A percentile compares a stretch with the other conserved stretches of the same genome.
These are phyloP conservation scores for Platorchestia sp. DNA, from an alignment of 1,140 invertebrate genomes.

Conservation along the genomic window DNA sequence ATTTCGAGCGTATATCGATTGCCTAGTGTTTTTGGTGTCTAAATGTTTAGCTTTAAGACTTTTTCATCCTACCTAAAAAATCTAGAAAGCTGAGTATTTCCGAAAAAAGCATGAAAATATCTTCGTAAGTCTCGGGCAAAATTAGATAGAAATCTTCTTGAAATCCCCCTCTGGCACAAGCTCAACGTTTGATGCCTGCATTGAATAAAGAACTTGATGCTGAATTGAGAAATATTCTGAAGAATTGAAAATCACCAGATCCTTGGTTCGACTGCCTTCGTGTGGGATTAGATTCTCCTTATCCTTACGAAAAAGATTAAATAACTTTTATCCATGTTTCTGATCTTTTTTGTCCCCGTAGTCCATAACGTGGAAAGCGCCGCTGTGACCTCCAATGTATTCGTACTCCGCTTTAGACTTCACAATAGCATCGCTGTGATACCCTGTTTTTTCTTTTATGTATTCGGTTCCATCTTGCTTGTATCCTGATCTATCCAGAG, in stretches of 20 bases:
- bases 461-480: background rate
- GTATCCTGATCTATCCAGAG: background rate
- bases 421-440: background rate
- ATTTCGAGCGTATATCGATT: too few species aligned
- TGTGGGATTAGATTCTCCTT: background rate
- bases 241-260: background rate
- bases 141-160: background rate
- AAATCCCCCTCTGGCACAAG: background rate
- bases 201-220: background rate
- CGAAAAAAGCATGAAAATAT: background rate
- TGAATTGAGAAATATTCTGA: background rate
- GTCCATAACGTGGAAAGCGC: conserved; percentile 37
- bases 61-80: too few species aligned
- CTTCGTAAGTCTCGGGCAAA: background rate
- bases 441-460: background rate
- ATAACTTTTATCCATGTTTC: background rate
- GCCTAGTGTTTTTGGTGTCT: too few species aligned
- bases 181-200: background rate
- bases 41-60: too few species aligned
- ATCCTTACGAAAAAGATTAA: too few species aligned
- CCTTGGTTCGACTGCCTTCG: background rate
- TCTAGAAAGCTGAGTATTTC: background rate
- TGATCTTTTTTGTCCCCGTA: background rate
- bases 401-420: background rate
- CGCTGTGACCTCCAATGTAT: conserved; percentile 28